Evolutionary conservation across 2,113 vertebrate genomes (phyloP).

Genomic region (Macaca mulatta): DNA sequence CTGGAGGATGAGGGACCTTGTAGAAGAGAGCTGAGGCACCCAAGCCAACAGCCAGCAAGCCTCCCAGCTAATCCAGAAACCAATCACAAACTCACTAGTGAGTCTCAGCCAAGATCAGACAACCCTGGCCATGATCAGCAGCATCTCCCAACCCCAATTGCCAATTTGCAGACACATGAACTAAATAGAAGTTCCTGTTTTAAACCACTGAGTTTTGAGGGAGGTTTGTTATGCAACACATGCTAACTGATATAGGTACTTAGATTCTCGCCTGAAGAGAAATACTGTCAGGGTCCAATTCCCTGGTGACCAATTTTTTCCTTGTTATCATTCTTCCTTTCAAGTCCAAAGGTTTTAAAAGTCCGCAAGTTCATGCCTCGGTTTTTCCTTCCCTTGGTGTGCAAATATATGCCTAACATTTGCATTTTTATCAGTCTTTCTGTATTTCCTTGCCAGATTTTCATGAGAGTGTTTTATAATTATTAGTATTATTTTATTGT

Average conservation of each 20-base stretch:
- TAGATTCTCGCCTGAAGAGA: neutral
- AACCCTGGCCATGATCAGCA: neutral
- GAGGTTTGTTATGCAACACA: neutral
- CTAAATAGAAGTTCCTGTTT: neutral
- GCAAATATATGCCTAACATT: slow-evolving; percentile 33
- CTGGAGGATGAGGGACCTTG: neutral
- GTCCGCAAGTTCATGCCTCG: neutral
- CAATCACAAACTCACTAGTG: neutral
- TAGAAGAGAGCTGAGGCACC: neutral
- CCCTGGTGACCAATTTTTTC: neutral
- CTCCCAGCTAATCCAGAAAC: neutral
- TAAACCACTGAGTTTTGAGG: neutral
- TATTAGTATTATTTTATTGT: slow-evolving; percentile 65
- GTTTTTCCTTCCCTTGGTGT: neutral
- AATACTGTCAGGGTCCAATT: neutral
- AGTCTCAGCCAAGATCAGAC: neutral
- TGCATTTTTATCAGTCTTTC: slow-evolving; percentile 40
- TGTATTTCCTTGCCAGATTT: slow-evolving; percentile 38
- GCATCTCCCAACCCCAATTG: neutral
- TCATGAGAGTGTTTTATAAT: slow-evolving; percentile 49
- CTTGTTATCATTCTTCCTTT: neutral
- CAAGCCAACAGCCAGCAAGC: neutral
- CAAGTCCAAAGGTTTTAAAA: neutral
- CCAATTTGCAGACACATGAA: neutral
- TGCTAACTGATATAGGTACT: neutral